Evolutionary conservation across 2,888 invertebrate genomes (phyloP), one percentile per base, ranked within the genome.

Genomic region (Hartigia nigra): DNA sequence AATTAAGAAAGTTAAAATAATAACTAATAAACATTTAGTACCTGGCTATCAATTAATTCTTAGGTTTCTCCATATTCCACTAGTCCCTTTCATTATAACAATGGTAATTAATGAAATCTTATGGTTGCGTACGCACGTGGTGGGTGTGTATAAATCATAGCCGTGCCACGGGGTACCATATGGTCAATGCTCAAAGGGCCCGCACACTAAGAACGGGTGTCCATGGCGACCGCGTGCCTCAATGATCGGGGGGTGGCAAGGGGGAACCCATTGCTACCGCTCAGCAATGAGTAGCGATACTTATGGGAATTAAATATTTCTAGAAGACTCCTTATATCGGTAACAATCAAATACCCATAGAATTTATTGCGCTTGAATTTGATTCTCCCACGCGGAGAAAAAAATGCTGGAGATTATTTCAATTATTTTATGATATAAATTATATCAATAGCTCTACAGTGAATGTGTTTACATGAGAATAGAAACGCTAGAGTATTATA

Each of bases 31-130:
- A 23, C 9, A 39, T 9, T 14, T 23, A 23, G 39, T 39, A 39
- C 14, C 39, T 39, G 39, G 39, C 14, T 39, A 39, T 23, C 36
- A 84, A 82, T 84, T 77, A 79, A 31, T 74, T 78, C 77, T 84
- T 82, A 39, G 4, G 14, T 23, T 39, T 23, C 14, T 14, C 39
- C 39, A 9, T 39, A 39, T 39, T 39, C 23, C 39, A 23, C 14
- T 39, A 39, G 39, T 39, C 23, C 39, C 39, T 39, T 39, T 39
- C 39, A 23, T 9, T 35, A 76, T 81, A 79, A 81, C 80, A 81
- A 77, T 78, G 80, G 82, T 86, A 87, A 87, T 87, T 88, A 88
- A 87, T 85, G 85, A 86, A 86, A 87, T 88, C 88, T 86, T 84
- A 85, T 81, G 85, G 84, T 80, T 82, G 80, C 84, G 78, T 81